Base-by-base conservation (phyloP, 2,797 vertebrate genomes). In the Erpetoichthys calabaricus region DNA sequence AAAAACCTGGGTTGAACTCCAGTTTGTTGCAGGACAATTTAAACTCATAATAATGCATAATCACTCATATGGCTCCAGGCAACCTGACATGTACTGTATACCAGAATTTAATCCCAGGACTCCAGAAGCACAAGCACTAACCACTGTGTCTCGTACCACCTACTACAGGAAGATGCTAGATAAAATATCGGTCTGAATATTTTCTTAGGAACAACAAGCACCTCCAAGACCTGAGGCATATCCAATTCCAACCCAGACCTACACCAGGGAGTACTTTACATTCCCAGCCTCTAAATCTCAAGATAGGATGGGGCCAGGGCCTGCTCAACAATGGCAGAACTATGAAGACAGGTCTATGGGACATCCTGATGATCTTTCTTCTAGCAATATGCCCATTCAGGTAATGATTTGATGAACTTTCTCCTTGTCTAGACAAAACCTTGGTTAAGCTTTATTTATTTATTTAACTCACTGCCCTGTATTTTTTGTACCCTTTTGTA, bases 221-320 rank as follows among this genome's bases (percentile, higher is more conserved):
- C 88, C 92, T 4, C 80, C 90, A 3, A 80, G 68, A 63, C 90
- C 91, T 1, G 96, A 99, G 73, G 96, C 92, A 49, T 99, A 97
- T 71, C 96, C 96, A 60, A 96, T 99, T 72, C 95, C 96, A 60
- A 99, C 96, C 41, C 92, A 98, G 78, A 96, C 95, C 0, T 98
- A 94, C 67, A 80, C 90, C 62, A 86, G 93, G 61, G 96, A 99
- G 50, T 99, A 98, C 80, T 98, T 97, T 79, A 99, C 95, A 55
- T 91, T 98, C 73, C 96, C 95, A 2, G 91, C 90, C 56, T 91
- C 92, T 3, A 95, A 89, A 75, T 90, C 91, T 63, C 91, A 92
- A 73, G 96, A 98, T 65, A 81, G 92, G 64, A 82, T 90, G 58
- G 68, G 57, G 5, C 72, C 82, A 53, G 63, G 62, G 42, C 42